phyloP scores from a whole-genome alignment of 2,888 invertebrate species.

The Drosophila cognata region DNA sequence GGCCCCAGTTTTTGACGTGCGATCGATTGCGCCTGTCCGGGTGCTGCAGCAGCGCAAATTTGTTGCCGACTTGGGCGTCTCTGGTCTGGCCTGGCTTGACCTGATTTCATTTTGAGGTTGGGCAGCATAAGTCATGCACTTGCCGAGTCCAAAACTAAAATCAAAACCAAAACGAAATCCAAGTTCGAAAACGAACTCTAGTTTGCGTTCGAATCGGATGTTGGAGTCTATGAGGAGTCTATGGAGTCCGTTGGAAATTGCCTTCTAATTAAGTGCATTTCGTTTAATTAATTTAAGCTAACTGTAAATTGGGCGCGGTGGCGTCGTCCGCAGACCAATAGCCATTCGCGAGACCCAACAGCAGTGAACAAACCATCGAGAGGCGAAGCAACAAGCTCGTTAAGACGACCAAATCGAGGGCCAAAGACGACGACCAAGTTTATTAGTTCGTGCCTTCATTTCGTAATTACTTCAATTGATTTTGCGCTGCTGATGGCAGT shows the following conservation, averaged over 20 bases:
- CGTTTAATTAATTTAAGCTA: conserved; percentile 84
- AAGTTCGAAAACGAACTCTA: conserved; percentile 27
- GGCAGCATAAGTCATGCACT: conserved; percentile 78
- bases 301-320: conserved; percentile 83
- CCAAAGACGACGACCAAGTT: conserved; percentile 80
- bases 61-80: conserved; percentile 62
- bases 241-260: conserved; percentile 67
- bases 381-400: conserved; percentile 64
- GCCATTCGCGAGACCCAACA: conserved; percentile 54
- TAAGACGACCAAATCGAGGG: conserved; percentile 71
- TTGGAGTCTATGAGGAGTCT: conserved; percentile 27
- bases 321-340: conserved; percentile 55
- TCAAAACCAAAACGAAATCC: conserved; percentile 22
- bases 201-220: conserved; percentile 11
- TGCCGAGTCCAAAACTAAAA: conserved; percentile 46
- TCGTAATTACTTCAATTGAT: conserved; percentile 85
- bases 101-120: conserved; percentile 75
- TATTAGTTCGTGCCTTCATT: conserved; percentile 85
- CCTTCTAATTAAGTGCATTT: conserved; percentile 83
- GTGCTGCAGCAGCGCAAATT: conserved; percentile 67
- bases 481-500: conserved; percentile 81
- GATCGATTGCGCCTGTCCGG: conserved; percentile 77
- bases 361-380: conserved; percentile 14
- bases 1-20: conserved; percentile 79
- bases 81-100: conserved; percentile 42